phyloP scores from a whole-genome alignment of 1,140 invertebrate species.

The Pristionchus pacificus region DNA sequence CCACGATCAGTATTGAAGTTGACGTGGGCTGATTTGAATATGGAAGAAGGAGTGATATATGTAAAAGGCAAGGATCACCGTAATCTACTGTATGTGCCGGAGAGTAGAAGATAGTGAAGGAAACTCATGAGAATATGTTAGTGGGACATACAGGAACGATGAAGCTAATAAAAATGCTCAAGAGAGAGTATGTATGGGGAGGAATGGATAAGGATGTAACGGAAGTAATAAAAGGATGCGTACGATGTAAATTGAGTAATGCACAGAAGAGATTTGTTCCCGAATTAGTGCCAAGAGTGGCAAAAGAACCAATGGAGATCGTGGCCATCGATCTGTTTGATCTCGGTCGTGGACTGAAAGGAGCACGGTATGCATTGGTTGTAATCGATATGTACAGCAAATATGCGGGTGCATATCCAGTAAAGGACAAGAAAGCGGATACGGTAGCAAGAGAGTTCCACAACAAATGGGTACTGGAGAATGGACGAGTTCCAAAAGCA shows the following conservation, averaged over 20 bases:
- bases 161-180: neutral
- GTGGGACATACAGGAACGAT: neutral
- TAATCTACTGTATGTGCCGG: neutral
- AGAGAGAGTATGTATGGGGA: neutral
- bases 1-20: neutral
- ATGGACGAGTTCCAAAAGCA: neutral
- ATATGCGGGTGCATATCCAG: neutral
- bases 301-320: neutral
- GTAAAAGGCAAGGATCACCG: neutral
- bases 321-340: neutral
- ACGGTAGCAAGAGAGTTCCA: neutral
- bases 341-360: neutral
- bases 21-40: neutral
- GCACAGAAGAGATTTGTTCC: neutral
- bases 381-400: neutral
- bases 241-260: neutral
- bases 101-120: neutral
- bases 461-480: neutral
- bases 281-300: neutral
- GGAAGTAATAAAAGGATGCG: neutral
- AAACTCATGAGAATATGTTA: neutral
- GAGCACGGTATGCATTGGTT: neutral
- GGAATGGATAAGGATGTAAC: neutral
- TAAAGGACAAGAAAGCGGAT: neutral
- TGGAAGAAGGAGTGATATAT: neutral